phyloP scores from a whole-genome alignment of 2,113 vertebrate genomes.

The Shinisaurus crocodilurus region DNA sequence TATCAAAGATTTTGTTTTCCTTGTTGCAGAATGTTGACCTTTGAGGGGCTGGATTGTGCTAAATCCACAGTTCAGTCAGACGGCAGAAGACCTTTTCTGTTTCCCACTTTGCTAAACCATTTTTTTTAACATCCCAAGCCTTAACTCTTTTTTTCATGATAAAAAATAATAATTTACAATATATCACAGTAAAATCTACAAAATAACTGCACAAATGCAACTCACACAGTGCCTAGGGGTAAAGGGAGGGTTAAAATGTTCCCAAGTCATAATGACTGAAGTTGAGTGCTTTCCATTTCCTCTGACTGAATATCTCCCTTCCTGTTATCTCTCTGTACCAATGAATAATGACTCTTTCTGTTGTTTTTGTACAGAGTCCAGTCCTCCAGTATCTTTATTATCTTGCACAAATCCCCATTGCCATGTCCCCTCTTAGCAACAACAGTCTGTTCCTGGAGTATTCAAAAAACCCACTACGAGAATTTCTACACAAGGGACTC shows the following conservation, averaged over 20 bases:
- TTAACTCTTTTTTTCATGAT: neutral
- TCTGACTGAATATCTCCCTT: neutral
- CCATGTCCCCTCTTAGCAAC: slow-evolving; percentile 99
- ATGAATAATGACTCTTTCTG: slow-evolving; percentile 43
- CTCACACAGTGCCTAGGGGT: neutral
- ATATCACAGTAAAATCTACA: neutral
- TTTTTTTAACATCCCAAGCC: neutral
- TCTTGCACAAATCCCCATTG: slow-evolving; percentile 95
- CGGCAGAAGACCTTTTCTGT: neutral
- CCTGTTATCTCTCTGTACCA: neutral
- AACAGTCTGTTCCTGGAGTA: slow-evolving; percentile 98
- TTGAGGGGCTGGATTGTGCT: neutral
- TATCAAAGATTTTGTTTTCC: neutral
- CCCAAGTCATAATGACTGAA: slow-evolving; percentile 1
- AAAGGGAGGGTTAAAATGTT: neutral
- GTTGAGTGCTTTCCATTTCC: slow-evolving; percentile 40
- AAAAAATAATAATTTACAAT: slow-evolving; percentile 31
- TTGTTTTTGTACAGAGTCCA: slow-evolving; percentile 87
- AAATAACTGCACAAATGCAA: slow-evolving; percentile 1
- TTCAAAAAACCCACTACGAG: slow-evolving; percentile 93
- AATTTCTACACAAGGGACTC: slow-evolving; percentile 97
- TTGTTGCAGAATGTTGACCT: neutral
- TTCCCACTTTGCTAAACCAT: neutral
- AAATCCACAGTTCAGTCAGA: neutral
- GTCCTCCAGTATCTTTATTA: slow-evolving; percentile 98